Evolutionary conservation across 2,113 vertebrate species (phyloP).

Genomic region (Sturnus vulgaris): DNA sequence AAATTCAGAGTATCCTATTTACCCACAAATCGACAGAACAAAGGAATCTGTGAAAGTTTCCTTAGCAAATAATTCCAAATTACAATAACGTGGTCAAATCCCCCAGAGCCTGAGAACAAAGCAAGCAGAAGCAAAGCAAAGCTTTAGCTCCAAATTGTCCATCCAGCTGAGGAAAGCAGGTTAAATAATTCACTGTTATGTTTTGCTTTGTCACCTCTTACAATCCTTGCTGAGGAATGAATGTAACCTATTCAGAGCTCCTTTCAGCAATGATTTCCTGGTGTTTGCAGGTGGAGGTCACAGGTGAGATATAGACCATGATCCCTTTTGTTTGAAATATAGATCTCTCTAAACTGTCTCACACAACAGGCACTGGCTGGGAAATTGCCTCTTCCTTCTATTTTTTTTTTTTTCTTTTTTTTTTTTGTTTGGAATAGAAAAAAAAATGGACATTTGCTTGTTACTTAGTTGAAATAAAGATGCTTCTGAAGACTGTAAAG

Average conservation of each 20-base stretch:
- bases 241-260: background rate
- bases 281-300: slow-evolving; percentile 5
- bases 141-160: background rate
- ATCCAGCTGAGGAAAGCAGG: background rate
- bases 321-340: background rate
- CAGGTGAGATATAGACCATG: background rate
- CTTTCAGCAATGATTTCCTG: background rate
- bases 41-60: background rate
- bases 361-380: background rate
- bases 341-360: background rate
- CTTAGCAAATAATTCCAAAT: background rate
- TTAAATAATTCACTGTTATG: background rate
- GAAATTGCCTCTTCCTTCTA: background rate
- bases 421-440: background rate
- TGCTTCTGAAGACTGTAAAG: background rate
- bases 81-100: background rate
- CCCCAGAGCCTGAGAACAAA: background rate
- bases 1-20: background rate
- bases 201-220: background rate
- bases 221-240: background rate
- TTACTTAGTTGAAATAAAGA: background rate
- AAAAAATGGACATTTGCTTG: background rate
- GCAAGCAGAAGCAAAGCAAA: background rate
- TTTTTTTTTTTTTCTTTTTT: no score
- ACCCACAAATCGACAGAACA: background rate